A percentile compares a stretch with the other conserved stretches of the same genome.
These are phyloP conservation scores for Lophura nycthemera DNA, from an alignment of 2,113 vertebrate genomes.

Conservation along the genomic window DNA sequence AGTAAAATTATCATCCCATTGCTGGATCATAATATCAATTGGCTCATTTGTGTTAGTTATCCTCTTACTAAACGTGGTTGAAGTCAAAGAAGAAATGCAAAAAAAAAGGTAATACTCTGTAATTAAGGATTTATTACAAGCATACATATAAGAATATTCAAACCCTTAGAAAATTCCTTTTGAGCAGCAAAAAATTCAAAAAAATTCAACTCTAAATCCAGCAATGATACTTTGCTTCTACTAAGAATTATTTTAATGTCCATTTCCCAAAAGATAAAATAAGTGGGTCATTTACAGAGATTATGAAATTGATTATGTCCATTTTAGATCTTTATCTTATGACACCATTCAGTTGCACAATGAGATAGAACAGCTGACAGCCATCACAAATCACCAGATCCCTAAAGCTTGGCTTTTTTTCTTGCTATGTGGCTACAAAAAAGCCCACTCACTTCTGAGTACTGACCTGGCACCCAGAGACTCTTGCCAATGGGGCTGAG, in stretches of 20 bases:
- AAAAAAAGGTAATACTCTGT: not conserved
- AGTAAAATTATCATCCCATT: not conserved
- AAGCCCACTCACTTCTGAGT: not conserved
- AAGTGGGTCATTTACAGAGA: not conserved
- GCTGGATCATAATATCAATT: not conserved
- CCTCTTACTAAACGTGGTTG: not conserved
- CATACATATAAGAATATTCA: not conserved
- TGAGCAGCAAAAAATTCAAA: not conserved
- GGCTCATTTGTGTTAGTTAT: not conserved
- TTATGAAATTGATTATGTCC: not conserved
- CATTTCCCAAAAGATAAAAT: not conserved
- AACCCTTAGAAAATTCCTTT: not conserved
- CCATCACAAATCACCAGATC: not conserved
- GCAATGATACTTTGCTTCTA: not conserved
- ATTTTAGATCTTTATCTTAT: not conserved
- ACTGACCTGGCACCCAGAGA: not conserved
- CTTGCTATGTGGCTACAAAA: not conserved
- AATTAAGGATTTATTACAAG: not conserved
- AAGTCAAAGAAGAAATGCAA: not conserved
- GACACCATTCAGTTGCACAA: not conserved
- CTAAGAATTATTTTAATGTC: not conserved
- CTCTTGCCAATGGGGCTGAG: rapidly evolving
- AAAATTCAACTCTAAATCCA: not conserved
- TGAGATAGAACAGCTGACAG: not conserved
- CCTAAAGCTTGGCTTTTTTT: not conserved